These are phyloP conservation scores for Pristionchus maxplancki DNA, from an alignment of 2,888 invertebrate genomes.

Conservation along the genomic window DNA sequence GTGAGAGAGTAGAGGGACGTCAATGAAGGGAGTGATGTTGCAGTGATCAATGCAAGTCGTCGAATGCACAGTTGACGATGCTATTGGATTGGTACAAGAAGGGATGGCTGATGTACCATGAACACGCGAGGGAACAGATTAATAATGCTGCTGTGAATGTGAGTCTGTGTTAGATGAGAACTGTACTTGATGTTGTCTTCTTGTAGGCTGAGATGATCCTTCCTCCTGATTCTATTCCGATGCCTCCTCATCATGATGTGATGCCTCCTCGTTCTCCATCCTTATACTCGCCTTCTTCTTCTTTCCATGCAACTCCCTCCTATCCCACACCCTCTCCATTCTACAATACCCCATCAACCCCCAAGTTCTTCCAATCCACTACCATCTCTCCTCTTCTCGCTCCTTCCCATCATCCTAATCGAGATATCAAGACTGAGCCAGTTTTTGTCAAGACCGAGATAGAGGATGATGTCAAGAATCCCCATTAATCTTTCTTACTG, in stretches of 20 bases:
- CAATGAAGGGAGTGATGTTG: not conserved
- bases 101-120: constrained; percentile 19
- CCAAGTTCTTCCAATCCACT: not conserved
- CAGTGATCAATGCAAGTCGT: not conserved
- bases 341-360: not conserved
- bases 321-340: not conserved
- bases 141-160: not conserved
- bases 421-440: not conserved
- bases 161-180: too few species aligned
- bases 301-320: not conserved
- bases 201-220: not conserved
- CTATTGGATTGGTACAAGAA: constrained; percentile 18
- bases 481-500: not conserved
- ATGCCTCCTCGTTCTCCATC: not conserved
- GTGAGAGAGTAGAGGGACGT: not conserved
- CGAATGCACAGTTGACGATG: not conserved
- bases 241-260: not conserved
- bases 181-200: too few species aligned
- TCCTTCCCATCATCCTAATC: not conserved
- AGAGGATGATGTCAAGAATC: not conserved
- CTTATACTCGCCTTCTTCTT: not conserved
- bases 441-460: not conserved
- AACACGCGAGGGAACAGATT: not conserved
- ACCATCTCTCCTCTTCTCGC: not conserved
- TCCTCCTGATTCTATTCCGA: not conserved